These are phyloP conservation scores for Plebejus anna DNA, from an alignment of 2,888 invertebrate genomes.

Conservation along the genomic window DNA sequence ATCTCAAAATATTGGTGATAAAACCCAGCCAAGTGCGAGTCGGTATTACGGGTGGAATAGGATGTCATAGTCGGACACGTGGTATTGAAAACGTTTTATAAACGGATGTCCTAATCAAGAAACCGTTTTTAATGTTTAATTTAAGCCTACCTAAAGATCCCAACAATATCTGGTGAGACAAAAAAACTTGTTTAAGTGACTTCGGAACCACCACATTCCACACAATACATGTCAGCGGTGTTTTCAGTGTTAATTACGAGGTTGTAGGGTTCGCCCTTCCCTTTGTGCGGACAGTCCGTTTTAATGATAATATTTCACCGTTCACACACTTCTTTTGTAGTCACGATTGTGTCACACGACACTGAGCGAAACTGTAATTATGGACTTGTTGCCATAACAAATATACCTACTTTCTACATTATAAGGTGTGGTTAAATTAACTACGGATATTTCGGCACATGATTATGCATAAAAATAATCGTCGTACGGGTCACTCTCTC, in stretches of 20 bases:
- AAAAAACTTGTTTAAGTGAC: not conserved
- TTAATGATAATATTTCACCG: not conserved
- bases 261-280: not conserved
- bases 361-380: not conserved
- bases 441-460: not conserved
- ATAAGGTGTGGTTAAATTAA: not conserved
- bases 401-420: not conserved
- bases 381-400: not conserved
- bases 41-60: no score
- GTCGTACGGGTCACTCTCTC: no score
- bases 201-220: not conserved
- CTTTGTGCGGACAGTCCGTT: not conserved
- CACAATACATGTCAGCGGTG: not conserved
- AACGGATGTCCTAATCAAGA: no score
- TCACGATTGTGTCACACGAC: not conserved
- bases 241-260: slow-evolving; percentile 7
- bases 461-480: not conserved
- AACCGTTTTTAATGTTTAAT: no score
- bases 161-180: no score
- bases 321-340: slow-evolving; percentile 1
- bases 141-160: no score
- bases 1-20: not conserved
- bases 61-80: no score
- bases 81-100: no score
- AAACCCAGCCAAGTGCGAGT: not conserved